phyloP scores from a whole-genome alignment of 37 sponge, comb jelly and placozoan genomes.

The Mnemiopsis leidyi region DNA sequence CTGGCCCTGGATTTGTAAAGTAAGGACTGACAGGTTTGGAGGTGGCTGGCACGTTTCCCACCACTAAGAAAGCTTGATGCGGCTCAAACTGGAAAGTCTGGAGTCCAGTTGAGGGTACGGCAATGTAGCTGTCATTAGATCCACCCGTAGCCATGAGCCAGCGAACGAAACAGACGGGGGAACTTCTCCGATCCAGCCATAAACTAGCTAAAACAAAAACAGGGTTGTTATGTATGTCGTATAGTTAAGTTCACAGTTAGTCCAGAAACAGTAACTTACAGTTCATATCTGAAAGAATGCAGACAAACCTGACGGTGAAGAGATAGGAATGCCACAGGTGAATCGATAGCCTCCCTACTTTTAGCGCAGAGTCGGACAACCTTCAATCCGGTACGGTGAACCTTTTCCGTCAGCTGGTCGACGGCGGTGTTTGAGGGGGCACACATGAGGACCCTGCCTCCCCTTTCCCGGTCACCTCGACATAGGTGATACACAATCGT shows the following conservation, averaged over 20 bases:
- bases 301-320: conserved; percentile 89
- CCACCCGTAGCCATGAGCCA: neutral
- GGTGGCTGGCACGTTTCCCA: neutral
- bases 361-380: conserved; percentile 96
- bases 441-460: conserved; percentile 85
- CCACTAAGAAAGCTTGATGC: neutral
- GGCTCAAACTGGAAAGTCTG: too few species aligned
- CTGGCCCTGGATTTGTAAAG: too few species aligned
- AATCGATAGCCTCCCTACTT: conserved; percentile 94
- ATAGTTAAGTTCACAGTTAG: neutral
- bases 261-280: neutral
- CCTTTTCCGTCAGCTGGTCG: conserved; percentile 98
- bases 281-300: neutral
- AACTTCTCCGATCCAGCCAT: neutral
- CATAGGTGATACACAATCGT: conserved; percentile 91
- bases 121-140: neutral
- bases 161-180: neutral
- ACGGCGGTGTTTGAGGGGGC: conserved; percentile 98
- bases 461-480: conserved; percentile 62
- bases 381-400: conserved; percentile 80
- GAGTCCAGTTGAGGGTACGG: neutral
- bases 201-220: neutral
- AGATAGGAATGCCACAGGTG: conserved; percentile 87
- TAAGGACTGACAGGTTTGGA: too few species aligned
- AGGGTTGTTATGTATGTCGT: neutral